Conservation (phyloP, 2,797 vertebrate species). For the Peromyscus nudipes region DNA sequence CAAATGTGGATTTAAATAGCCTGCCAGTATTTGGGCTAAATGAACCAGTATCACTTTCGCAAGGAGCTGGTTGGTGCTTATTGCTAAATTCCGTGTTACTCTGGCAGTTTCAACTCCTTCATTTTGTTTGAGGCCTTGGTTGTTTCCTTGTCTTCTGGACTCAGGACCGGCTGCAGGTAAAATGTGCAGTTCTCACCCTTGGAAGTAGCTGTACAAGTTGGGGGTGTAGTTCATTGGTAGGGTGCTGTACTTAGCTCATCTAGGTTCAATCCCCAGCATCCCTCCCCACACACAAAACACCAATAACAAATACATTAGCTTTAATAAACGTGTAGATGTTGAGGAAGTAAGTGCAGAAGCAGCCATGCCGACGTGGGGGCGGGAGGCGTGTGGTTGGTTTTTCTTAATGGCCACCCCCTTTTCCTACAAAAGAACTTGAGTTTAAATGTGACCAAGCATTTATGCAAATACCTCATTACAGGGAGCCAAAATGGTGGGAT, state of each 20-base stretch:
- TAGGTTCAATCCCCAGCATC: neutral
- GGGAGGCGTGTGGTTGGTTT: slow-evolving; percentile 1
- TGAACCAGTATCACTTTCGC: neutral
- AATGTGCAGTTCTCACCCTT: neutral
- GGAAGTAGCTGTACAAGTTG: neutral
- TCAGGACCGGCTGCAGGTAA: neutral
- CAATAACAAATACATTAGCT: neutral
- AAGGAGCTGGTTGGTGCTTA: neutral
- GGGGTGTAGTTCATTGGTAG: neutral
- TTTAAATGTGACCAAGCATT: slow-evolving; percentile 67
- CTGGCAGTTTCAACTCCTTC: neutral
- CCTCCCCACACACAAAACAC: neutral
- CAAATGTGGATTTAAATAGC: neutral
- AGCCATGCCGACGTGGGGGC: neutral
- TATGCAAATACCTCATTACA: slow-evolving; percentile 60
- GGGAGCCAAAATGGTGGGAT: slow-evolving; percentile 18
- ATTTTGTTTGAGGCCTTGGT: neutral
- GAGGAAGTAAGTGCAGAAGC: slow-evolving; percentile 21
- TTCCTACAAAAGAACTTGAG: neutral
- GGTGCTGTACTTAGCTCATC: neutral
- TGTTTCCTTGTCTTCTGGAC: slow-evolving; percentile 26
- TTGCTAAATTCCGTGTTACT: neutral
- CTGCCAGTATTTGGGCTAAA: neutral
- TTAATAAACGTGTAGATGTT: neutral
- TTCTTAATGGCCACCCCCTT: neutral